Percentiles rank a stretch among this genome's conserved stretches.
These are phyloP conservation scores for Coelopa pilipes DNA, from an alignment of 2,888 invertebrate genomes.

Conservation along the genomic window DNA sequence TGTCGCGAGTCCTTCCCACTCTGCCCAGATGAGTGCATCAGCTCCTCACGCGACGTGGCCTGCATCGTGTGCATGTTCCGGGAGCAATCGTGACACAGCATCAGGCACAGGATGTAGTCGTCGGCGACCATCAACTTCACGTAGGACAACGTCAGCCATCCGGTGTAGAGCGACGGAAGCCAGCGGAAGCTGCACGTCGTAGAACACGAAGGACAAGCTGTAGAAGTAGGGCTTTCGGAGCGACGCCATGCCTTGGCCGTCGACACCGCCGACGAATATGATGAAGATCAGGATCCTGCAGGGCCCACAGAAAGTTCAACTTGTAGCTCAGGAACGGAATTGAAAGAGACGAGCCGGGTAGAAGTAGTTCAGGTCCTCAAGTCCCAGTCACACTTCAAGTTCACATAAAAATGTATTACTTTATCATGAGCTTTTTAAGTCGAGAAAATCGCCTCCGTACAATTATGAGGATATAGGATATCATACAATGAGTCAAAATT, in stretches of 20 bases:
- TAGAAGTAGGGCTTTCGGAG: constrained; percentile 45
- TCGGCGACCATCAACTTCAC: constrained; percentile 32
- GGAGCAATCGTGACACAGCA: constrained; percentile 38
- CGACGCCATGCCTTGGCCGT: constrained; percentile 32
- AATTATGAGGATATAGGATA: no score
- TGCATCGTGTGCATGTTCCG: constrained; percentile 36
- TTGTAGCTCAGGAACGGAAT: constrained; percentile 41
- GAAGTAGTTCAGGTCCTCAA: constrained; percentile 18
- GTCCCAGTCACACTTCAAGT: not conserved
- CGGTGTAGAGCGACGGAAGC: constrained; percentile 37
- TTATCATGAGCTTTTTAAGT: no score
- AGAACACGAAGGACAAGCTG: constrained; percentile 43
- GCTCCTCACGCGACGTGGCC: constrained; percentile 6
- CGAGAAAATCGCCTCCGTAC: no score
- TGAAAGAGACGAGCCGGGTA: constrained; percentile 20
- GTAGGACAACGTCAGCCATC: not conserved
- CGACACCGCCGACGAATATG: not conserved
- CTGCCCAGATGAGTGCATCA: not conserved
- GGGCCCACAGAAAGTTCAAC: constrained; percentile 44
- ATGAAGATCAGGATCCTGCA: constrained; percentile 11
- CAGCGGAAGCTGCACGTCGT: constrained; percentile 44
- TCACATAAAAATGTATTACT: no score
- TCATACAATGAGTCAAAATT: no score
- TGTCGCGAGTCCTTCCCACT: constrained; percentile 26
- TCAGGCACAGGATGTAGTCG: constrained; percentile 37